Percentiles rank a stretch among this genome's conserved stretches.
Evolutionary conservation across 2,888 invertebrate species (phyloP).

Genomic region (Selenia dentaria): DNA sequence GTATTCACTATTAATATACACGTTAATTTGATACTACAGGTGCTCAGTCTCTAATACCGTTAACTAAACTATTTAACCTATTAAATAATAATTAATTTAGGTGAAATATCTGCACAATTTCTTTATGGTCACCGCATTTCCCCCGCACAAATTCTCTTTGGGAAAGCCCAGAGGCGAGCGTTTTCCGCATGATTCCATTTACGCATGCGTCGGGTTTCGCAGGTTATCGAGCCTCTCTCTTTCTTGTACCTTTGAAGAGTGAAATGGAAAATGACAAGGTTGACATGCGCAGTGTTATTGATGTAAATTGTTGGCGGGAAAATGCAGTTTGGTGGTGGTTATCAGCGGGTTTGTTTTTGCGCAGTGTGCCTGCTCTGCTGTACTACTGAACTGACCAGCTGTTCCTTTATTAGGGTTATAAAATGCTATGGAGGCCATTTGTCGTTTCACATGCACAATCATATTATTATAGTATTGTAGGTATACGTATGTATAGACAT

Average conservation of each 20-base stretch:
- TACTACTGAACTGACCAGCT: no score
- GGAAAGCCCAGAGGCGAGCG: conserved; percentile 22
- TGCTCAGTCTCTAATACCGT: conserved; percentile 3
- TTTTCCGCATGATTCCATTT: conserved; percentile 39
- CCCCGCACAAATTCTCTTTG: conserved; percentile 22
- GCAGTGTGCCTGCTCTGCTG: conserved; percentile 5
- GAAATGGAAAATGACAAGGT: conserved; percentile 45
- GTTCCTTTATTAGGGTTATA: no score
- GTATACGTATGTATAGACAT: no score
- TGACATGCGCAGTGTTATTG: conserved; percentile 81
- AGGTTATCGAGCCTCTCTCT: conserved; percentile 66
- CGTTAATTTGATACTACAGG: conserved; percentile 9
- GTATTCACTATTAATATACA: conserved; percentile 6
- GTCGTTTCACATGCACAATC: no score
- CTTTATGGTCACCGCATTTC: conserved; percentile 49
- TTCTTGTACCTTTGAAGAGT: conserved; percentile 36
- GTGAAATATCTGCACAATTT: conserved; percentile 37
- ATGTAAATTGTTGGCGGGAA: conserved; percentile 72
- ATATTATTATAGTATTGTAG: no score
- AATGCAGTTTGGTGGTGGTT: conserved; percentile 2
- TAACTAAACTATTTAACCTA: conserved; percentile 21
- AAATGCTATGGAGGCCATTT: no score
- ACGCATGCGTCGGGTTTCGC: conserved; percentile 37
- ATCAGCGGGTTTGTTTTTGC: conserved; percentile 21
- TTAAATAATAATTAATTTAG: conserved; percentile 28